These are phyloP conservation scores for Andrena bucephala DNA, from an alignment of 2,888 invertebrate genomes.

Conservation along the genomic window DNA sequence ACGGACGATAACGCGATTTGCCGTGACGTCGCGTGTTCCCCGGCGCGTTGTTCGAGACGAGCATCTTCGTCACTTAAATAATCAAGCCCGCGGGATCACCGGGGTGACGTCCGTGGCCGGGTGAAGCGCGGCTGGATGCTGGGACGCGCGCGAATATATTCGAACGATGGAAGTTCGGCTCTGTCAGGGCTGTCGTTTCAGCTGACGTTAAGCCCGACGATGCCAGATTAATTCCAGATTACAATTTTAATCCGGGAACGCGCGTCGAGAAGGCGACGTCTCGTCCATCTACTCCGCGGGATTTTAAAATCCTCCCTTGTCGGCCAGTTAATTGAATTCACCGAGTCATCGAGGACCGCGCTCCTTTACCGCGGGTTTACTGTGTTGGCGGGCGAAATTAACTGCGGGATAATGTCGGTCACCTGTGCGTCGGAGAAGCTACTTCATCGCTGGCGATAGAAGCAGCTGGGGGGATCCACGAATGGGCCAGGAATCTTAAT, in stretches of 20 bases:
- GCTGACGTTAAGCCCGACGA: constrained; percentile 49
- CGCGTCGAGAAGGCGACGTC: background rate
- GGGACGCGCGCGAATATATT: constrained; percentile 30
- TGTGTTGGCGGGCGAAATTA: background rate
- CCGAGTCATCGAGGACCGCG: background rate
- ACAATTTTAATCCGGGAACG: constrained; percentile 50
- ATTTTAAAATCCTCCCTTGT: constrained; percentile 10
- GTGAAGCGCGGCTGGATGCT: constrained; percentile 3
- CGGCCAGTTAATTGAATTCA: constrained; percentile 5
- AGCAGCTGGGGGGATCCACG: too few species aligned
- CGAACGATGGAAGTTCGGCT: constrained; percentile 52
- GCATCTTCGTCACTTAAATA: constrained; percentile 47
- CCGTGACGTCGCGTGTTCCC: background rate
- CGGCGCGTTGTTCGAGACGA: constrained; percentile 28
- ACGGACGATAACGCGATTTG: constrained; percentile 46
- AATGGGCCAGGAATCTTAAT: too few species aligned
- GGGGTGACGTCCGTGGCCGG: background rate
- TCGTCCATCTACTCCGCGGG: background rate
- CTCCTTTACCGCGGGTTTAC: background rate
- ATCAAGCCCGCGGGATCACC: constrained; percentile 33
- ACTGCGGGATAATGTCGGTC: too few species aligned
- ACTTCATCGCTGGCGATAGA: too few species aligned
- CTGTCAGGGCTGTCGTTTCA: constrained; percentile 46
- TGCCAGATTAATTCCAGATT: constrained; percentile 59
- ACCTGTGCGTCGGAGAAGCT: too few species aligned